Base-by-base conservation (phyloP, 2,888 invertebrate species). In the Drosophila yooni region DNA sequence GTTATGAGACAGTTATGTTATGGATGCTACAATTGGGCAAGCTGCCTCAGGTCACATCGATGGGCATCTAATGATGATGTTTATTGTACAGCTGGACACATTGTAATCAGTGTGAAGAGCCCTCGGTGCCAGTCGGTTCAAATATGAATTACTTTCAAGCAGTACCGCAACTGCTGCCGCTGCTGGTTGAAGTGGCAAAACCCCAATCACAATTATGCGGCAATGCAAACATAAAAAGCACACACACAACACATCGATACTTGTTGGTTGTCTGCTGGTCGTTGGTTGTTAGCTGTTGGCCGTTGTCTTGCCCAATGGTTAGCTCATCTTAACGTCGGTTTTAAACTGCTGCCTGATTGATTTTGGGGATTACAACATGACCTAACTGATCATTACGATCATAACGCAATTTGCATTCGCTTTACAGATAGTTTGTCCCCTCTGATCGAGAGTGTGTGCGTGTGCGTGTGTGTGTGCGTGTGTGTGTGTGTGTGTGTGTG, bases 351-450 rank as follows among this genome's bases (percentile, higher is more conserved):
- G 62, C 43, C 64, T 79, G 72, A 79, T 80, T 80, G 81, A 76
- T 80, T 76, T 79, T 79, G 58, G 43, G 56, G 53, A 77, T 86
- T 83, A 78, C 83, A 86, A 88, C 78, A 88, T 78, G 75, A 70
- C 64, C 78, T 74, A 79, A 83, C 82, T 76, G 85, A 88, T 88
- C 83, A 85, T 83, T 83, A 85, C 84, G 75, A 61, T 33, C 80
- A 71, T 85, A 83, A 85, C 88, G 86, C 74, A 88, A 83, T 83
- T 83, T 83, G 85, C 88, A 85, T 88, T 65, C 53, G 58, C 58
- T 71, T 67, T 62, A 63, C 61, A 36, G 43, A 58, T 31, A 58
- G 57, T 52, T 56, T 50, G 53, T 62, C 61, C 53, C 29, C 52
- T 25, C 34, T 25, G 56, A 60, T 21, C n/a, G 29, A 36, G 31